Percentiles rank a stretch among this genome's conserved stretches.
Conservation (phyloP, 1,140 invertebrate genomes). For the Neelides sp. region DNA sequence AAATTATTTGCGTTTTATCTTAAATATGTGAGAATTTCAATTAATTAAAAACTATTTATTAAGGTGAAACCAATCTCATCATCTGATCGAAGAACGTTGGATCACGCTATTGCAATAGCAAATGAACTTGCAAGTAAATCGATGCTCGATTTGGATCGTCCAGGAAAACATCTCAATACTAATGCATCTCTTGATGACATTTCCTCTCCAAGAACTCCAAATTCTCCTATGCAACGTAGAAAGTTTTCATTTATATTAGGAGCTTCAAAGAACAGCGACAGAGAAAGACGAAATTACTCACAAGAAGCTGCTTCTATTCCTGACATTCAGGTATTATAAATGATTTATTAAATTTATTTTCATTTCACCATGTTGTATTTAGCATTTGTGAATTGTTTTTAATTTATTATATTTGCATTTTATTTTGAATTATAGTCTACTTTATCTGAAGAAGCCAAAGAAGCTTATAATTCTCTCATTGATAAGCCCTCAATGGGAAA, state of each 20-base stretch:
- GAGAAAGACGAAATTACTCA: conserved; percentile 69
- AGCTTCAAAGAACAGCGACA: conserved; percentile 34
- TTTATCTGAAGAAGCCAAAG: conserved; percentile 53
- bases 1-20: background rate
- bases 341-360: conserved; percentile 17
- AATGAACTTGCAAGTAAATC: conserved; percentile 80
- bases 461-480: conserved; percentile 81
- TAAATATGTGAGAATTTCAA: too few relatives aligned
- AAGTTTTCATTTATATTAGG: conserved; percentile 82
- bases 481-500: conserved; percentile 46
- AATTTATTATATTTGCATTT: conserved; percentile 33
- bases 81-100: conserved; percentile 81
- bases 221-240: conserved; percentile 59
- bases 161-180: conserved; percentile 24
- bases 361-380: conserved; percentile 9
- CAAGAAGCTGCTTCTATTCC: conserved; percentile 79
- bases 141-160: conserved; percentile 64
- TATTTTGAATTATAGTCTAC: conserved; percentile 37
- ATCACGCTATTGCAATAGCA: conserved; percentile 83
- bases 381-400: conserved; percentile 32
- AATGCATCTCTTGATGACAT: conserved; percentile 39
- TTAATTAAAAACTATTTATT: conserved; percentile 21
- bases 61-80: conserved; percentile 86
- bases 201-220: conserved; percentile 50
- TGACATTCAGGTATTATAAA: conserved; percentile 59